Conservation (phyloP, 2,113 vertebrate genomes). For the Nothocercus julius region DNA sequence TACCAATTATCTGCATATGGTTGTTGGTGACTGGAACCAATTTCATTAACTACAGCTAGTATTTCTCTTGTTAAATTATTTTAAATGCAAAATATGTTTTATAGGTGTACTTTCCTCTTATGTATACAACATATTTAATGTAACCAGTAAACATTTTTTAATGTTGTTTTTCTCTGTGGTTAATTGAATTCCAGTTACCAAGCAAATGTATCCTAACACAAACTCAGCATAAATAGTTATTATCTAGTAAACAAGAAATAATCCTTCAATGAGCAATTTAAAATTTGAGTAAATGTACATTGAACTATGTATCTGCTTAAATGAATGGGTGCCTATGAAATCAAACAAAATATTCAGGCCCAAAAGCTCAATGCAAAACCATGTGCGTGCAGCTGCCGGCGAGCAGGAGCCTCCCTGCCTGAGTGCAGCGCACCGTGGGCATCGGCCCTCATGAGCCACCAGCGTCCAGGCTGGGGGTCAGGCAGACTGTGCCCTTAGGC, state of each 20-base stretch:
- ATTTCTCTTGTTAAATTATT: neutral
- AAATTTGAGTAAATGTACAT: neutral
- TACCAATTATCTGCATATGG: neutral
- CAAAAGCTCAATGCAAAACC: neutral
- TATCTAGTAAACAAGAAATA: neutral
- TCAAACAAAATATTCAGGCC: neutral
- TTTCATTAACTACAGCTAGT: neutral
- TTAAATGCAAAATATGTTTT: neutral
- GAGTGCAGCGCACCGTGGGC: accelerated
- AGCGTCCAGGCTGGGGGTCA: neutral
- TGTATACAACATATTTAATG: neutral
- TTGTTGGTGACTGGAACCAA: neutral
- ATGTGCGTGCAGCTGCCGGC: neutral
- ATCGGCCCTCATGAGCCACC: neutral
- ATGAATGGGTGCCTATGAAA: neutral
- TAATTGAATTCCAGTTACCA: neutral
- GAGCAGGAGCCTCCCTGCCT: neutral
- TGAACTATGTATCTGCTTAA: neutral
- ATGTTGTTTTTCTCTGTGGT: neutral
- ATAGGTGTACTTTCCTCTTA: neutral
- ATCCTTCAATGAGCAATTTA: neutral
- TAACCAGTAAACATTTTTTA: neutral
- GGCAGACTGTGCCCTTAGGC: neutral
- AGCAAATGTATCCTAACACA: neutral
- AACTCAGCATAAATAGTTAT: neutral